Conservation (phyloP, 2,113 vertebrate species). For the Tragulus kanchil region DNA sequence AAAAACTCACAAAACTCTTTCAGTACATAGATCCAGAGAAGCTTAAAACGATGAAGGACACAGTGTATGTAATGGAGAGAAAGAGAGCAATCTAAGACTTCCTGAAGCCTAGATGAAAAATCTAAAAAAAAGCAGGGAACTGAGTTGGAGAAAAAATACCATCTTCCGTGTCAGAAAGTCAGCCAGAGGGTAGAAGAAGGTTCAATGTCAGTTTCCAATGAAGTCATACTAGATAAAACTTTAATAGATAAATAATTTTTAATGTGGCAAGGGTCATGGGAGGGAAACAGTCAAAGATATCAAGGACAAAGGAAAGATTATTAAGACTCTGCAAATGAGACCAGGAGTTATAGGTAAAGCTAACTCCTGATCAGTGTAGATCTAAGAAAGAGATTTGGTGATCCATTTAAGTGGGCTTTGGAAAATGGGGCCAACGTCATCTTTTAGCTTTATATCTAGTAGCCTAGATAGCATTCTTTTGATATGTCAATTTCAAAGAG, state of each 20-base stretch:
- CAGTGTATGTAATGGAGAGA: background rate
- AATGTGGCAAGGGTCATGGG: background rate
- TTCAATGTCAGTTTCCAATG: too few species aligned
- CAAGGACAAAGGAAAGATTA: background rate
- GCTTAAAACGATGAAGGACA: background rate
- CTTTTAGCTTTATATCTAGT: background rate
- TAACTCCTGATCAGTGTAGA: background rate
- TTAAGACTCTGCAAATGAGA: background rate
- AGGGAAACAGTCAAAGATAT: background rate
- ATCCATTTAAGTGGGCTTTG: background rate
- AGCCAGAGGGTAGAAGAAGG: too few species aligned
- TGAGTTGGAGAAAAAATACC: too few species aligned
- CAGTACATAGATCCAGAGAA: background rate
- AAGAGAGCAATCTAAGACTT: background rate
- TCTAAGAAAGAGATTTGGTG: constrained; percentile 12
- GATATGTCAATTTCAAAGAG: background rate
- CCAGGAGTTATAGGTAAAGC: background rate
- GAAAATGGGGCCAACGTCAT: background rate
- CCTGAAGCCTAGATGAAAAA: background rate
- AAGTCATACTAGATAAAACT: too few species aligned
- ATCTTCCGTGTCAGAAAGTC: too few species aligned
- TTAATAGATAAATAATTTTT: background rate
- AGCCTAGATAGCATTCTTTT: background rate
- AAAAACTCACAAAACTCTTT: background rate
- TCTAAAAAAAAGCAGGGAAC: too few species aligned